These are phyloP conservation scores for Caloenas nicobarica DNA, from an alignment of 2,113 vertebrate genomes.

Conservation along the genomic window DNA sequence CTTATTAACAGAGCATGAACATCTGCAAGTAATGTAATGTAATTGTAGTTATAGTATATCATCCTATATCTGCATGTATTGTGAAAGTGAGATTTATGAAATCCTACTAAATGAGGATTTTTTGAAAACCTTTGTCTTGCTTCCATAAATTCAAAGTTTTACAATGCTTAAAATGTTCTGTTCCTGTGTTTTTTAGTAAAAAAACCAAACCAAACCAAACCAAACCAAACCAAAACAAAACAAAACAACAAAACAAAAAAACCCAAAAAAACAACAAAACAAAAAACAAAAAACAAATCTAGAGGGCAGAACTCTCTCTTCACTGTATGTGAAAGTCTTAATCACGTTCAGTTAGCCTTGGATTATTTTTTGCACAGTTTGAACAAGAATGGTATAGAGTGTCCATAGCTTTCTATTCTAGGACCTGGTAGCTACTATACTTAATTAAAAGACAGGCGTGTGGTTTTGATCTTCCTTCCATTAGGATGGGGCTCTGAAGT, in stretches of 20 bases:
- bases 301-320: not conserved
- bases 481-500: not conserved
- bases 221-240: too few relatives aligned
- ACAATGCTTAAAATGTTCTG: not conserved
- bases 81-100: not conserved
- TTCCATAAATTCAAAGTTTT: not conserved
- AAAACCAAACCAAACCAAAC: too few relatives aligned
- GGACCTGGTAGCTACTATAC: not conserved
- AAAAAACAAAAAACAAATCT: too few relatives aligned
- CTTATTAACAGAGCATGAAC: not conserved
- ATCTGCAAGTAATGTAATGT: not conserved
- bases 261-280: too few relatives aligned
- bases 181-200: not conserved
- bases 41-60: not conserved
- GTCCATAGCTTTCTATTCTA: not conserved
- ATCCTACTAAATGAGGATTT: not conserved
- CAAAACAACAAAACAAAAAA: too few relatives aligned
- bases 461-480: not conserved
- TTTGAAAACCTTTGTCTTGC: not conserved
- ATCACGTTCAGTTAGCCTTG: not conserved
- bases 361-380: not conserved
- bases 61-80: not conserved
- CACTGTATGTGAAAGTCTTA: not conserved
- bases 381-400: not conserved
- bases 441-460: not conserved